These are phyloP conservation scores for Baronia brevicornis DNA, from an alignment of 2,888 invertebrate species.

Conservation along the genomic window DNA sequence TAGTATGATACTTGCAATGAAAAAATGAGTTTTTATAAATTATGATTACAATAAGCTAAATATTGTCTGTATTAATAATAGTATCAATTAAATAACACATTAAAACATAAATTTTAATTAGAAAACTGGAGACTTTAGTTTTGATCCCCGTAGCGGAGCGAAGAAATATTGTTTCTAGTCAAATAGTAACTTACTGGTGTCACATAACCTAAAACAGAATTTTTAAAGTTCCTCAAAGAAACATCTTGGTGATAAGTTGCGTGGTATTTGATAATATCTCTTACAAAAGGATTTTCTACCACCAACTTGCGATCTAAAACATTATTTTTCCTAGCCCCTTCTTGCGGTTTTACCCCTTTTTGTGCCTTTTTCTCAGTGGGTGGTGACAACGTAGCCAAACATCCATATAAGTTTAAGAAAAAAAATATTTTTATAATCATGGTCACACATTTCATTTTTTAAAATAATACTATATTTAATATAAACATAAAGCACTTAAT, in stretches of 20 bases:
- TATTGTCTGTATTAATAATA: too few relatives aligned
- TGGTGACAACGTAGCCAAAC: conserved; percentile 63
- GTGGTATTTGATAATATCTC: conserved; percentile 86
- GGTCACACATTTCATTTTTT: conserved; percentile 52
- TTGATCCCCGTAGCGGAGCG: background rate
- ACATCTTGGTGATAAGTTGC: conserved; percentile 84
- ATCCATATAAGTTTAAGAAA: conserved; percentile 47
- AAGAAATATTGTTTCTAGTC: background rate
- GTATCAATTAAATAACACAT: too few relatives aligned
- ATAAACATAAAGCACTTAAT: background rate
- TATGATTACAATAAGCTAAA: too few relatives aligned
- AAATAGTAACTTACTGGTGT: conserved; percentile 80
- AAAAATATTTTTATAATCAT: conserved; percentile 46
- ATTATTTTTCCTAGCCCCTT: conserved; percentile 77
- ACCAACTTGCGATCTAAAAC: conserved; percentile 84
- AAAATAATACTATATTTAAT: background rate
- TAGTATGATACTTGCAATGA: too few relatives aligned
- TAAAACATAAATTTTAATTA: background rate
- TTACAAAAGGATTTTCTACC: conserved; percentile 77
- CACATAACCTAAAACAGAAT: conserved; percentile 90
- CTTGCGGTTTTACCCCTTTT: conserved; percentile 62
- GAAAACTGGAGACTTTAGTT: background rate
- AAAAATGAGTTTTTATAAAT: too few relatives aligned
- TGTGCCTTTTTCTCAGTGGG: conserved; percentile 63
- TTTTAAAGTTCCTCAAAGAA: conserved; percentile 78